These are phyloP conservation scores for Simalia tracyae DNA, from an alignment of 2,797 vertebrate genomes.

Conservation along the genomic window DNA sequence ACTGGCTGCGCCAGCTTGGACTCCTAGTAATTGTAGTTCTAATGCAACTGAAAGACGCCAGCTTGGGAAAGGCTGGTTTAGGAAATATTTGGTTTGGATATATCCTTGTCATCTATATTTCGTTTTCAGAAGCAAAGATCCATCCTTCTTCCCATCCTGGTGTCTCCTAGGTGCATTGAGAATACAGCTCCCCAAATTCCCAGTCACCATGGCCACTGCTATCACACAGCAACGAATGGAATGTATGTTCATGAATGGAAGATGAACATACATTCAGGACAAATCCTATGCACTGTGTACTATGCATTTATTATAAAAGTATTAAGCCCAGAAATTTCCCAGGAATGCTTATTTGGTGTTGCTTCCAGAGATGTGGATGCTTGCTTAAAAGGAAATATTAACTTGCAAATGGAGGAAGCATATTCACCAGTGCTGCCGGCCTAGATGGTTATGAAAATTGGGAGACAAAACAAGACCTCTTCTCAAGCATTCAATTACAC, in stretches of 20 bases:
- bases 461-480: background rate
- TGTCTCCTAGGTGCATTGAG: background rate
- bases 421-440: background rate
- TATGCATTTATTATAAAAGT: background rate
- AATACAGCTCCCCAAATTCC: background rate
- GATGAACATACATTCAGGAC: background rate
- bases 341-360: background rate
- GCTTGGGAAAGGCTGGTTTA: background rate
- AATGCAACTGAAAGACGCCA: background rate
- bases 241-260: background rate
- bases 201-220: background rate
- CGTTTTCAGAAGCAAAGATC: background rate
- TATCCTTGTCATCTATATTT: background rate
- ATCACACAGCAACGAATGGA: background rate
- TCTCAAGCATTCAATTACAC: background rate
- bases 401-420: background rate
- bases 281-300: background rate
- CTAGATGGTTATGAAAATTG: background rate
- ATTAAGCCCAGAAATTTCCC: background rate
- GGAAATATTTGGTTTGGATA: background rate
- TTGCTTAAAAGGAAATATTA: background rate
- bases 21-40: background rate
- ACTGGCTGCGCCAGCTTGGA: background rate
- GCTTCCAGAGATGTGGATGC: background rate
- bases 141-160: background rate